These are phyloP conservation scores for Chrysodeixis includens DNA, from an alignment of 2,888 invertebrate species.

Conservation along the genomic window DNA sequence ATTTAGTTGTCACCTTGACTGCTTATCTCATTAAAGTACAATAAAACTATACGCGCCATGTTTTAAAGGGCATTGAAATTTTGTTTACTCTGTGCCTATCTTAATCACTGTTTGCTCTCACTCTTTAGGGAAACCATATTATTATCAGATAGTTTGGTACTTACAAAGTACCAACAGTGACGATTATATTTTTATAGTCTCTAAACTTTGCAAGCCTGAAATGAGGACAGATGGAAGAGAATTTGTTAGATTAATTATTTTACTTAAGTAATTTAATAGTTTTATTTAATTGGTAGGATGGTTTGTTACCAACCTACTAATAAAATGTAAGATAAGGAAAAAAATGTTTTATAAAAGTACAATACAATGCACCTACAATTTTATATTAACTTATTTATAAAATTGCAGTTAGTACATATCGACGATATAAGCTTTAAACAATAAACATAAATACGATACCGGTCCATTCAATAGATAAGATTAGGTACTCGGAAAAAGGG, in stretches of 20 bases:
- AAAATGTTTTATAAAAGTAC: no score
- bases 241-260: neutral
- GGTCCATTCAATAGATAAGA: slow-evolving; percentile 31
- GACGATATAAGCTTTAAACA: slow-evolving; percentile 25
- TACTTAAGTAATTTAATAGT: neutral
- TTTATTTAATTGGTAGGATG: neutral
- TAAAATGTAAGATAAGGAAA: no score
- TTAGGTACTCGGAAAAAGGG: slow-evolving; percentile 25
- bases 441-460: slow-evolving; percentile 34
- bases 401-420: neutral
- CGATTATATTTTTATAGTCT: slow-evolving; percentile 6
- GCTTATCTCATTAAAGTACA: slow-evolving; percentile 65
- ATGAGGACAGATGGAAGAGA: neutral
- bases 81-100: slow-evolving; percentile 52
- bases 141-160: slow-evolving; percentile 23
- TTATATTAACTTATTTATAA: neutral
- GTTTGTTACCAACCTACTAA: no score
- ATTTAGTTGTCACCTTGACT: slow-evolving; percentile 66
- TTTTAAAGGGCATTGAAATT: slow-evolving; percentile 66
- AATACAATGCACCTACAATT: neutral
- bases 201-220: neutral
- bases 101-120: slow-evolving; percentile 61
- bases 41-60: slow-evolving; percentile 39
- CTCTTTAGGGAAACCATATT: slow-evolving; percentile 53
- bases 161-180: slow-evolving; percentile 8